Conservation (phyloP, 1,140 invertebrate species). For the Rhopalosiphum maidis region DNA sequence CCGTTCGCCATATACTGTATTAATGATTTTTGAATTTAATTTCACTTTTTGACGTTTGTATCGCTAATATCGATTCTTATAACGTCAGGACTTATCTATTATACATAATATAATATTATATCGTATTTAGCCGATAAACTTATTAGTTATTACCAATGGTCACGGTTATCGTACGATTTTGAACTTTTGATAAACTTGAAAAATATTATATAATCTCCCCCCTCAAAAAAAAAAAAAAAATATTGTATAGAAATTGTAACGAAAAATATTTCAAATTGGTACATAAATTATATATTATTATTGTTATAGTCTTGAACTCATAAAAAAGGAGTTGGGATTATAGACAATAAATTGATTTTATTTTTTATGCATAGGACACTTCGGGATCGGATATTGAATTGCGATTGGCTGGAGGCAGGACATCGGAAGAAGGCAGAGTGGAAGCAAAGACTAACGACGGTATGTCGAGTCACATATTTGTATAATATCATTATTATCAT, state of each 20-base stretch:
- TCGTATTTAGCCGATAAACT: neutral
- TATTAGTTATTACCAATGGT: neutral
- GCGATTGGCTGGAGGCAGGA: conserved; percentile 70
- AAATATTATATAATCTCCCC: neutral
- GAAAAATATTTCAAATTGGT: no score
- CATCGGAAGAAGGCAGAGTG: conserved; percentile 75
- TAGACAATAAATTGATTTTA: neutral
- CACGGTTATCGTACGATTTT: neutral
- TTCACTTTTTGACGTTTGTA: neutral
- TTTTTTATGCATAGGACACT: conserved; percentile 43
- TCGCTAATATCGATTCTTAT: no score
- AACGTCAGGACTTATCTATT: no score
- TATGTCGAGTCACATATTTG: conserved; percentile 59
- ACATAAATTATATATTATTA: no score
- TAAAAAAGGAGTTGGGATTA: neutral
- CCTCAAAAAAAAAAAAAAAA: no score
- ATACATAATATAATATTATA: neutral
- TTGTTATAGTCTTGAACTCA: no score
- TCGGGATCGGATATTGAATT: conserved; percentile 61
- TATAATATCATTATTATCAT: no score
- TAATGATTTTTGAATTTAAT: neutral
- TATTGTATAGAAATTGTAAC: no score
- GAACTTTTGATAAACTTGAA: neutral
- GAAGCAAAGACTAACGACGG: conserved; percentile 71
- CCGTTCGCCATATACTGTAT: no score